phyloP scores from a whole-genome alignment of 2,888 invertebrate genomes.

The Drosophila paranaensis region DNA sequence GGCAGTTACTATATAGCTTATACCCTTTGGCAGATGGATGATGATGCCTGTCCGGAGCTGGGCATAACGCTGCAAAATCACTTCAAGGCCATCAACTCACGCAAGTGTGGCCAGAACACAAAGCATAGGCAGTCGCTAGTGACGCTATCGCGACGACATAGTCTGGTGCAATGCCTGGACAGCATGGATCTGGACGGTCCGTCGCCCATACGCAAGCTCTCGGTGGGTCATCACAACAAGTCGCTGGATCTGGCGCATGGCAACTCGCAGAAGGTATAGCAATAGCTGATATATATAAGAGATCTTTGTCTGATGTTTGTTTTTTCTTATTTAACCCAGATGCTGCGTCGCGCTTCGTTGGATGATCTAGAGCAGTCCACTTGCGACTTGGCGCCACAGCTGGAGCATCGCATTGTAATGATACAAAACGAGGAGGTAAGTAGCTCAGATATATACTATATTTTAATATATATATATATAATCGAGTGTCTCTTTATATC shows the following conservation, averaged over 20 bases:
- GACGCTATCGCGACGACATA: constrained; percentile 92
- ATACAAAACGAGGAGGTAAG: constrained; percentile 90
- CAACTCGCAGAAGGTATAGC: constrained; percentile 81
- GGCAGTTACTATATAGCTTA: neutral
- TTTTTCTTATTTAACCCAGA: constrained; percentile 78
- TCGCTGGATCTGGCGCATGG: constrained; percentile 82
- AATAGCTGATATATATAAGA: neutral
- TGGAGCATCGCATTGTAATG: constrained; percentile 92
- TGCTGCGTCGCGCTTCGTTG: constrained; percentile 90
- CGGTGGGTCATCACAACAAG: constrained; percentile 82
- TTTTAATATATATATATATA: neutral
- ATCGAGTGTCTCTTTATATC: neutral
- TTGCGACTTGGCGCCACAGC: constrained; percentile 91
- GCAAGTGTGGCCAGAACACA: constrained; percentile 88
- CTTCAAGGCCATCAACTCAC: constrained; percentile 93
- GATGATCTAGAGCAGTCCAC: constrained; percentile 93
- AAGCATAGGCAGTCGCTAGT: constrained; percentile 94
- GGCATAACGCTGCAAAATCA: constrained; percentile 95
- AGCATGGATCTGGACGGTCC: constrained; percentile 89
- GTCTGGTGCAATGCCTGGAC: constrained; percentile 92
- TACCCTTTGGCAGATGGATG: constrained; percentile 87
- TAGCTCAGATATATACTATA: neutral
- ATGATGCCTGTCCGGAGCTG: constrained; percentile 94
- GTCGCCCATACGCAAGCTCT: constrained; percentile 87
- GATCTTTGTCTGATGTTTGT: neutral